Conservation (phyloP, 2,888 invertebrate genomes). For the Pollenia angustigena region DNA sequence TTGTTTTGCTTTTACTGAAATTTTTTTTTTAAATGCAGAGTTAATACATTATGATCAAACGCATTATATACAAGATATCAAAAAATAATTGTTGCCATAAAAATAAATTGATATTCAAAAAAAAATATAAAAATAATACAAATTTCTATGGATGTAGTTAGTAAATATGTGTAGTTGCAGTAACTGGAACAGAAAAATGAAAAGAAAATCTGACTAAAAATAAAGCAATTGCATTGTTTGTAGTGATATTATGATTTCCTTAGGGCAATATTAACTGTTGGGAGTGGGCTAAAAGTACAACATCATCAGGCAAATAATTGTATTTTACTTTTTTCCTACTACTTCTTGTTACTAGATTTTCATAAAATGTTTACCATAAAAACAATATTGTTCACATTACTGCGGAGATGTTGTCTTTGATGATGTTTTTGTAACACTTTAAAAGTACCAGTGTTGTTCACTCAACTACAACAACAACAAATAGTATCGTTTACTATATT, state of each 20-base stretch:
- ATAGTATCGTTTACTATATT: slow-evolving; percentile 12
- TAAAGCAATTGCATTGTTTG: slow-evolving; percentile 4
- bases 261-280: slow-evolving; percentile 18
- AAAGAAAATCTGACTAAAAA: neutral
- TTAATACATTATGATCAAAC: no score
- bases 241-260: slow-evolving; percentile 31
- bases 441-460: neutral
- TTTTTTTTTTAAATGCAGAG: no score
- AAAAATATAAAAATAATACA: neutral
- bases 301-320: slow-evolving; percentile 37
- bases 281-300: slow-evolving; percentile 25
- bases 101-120: slow-evolving; percentile 37
- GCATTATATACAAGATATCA: no score
- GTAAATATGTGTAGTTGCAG: neutral
- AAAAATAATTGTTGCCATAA: slow-evolving; percentile 42
- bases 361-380: slow-evolving; percentile 10
- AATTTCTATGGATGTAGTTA: neutral
- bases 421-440: slow-evolving; percentile 20
- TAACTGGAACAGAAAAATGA: neutral
- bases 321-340: slow-evolving; percentile 1
- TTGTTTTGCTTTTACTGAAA: neutral
- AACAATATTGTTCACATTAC: slow-evolving; percentile 47
- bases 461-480: neutral
- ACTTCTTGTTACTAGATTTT: neutral
- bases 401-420: slow-evolving; percentile 27